Percentiles rank a stretch among this genome's conserved stretches.
phyloP scores from a whole-genome alignment of 2,113 vertebrate species.

The Pollimyrus isidori region DNA sequence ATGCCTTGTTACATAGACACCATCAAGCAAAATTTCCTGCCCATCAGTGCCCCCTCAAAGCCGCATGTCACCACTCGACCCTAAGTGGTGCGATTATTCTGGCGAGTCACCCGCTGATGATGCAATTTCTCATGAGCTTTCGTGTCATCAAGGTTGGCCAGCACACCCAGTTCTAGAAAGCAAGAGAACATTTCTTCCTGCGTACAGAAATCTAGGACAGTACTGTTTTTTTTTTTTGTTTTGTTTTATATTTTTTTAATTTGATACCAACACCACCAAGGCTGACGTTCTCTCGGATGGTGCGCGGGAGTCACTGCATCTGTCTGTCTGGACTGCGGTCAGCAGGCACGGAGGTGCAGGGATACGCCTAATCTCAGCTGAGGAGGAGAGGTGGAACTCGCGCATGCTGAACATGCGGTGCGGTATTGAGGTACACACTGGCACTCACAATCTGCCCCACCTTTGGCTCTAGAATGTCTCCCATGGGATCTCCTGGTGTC shows the following conservation, averaged over 20 bases:
- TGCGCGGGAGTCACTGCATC: background rate
- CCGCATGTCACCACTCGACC: background rate
- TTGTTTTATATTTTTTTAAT: background rate
- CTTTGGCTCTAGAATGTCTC: background rate
- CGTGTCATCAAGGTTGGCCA: background rate
- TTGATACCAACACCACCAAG: slow-evolving; percentile 1
- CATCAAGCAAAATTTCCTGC: background rate
- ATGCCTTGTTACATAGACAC: background rate
- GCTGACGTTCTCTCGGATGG: background rate
- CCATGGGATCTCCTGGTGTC: background rate
- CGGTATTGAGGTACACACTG: background rate
- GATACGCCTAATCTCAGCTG: background rate
- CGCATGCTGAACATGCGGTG: background rate
- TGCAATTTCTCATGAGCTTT: background rate
- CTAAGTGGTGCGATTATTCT: background rate
- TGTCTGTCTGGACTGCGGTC: background rate
- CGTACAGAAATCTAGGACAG: background rate
- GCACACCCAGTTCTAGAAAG: background rate
- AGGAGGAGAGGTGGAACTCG: background rate
- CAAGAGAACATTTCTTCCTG: background rate
- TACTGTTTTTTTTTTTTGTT: background rate
- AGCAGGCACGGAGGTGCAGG: background rate
- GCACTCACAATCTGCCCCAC: background rate
- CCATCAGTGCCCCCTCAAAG: background rate
- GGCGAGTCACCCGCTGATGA: background rate